phyloP scores from a whole-genome alignment of 2,888 invertebrate species.

The Cryptophagus acutangulus region DNA sequence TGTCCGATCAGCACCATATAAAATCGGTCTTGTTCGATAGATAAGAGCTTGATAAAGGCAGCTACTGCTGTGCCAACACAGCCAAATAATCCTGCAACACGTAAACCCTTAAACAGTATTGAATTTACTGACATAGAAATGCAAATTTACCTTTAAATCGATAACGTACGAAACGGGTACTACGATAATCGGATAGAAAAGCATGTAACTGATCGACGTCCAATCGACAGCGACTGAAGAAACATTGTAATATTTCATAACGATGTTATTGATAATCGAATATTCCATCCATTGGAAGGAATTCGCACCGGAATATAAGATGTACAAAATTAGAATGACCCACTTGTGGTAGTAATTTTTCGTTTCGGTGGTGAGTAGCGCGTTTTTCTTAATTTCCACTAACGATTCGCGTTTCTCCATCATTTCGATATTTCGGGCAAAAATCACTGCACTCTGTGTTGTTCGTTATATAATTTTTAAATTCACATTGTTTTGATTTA shows the following conservation, averaged over 20 bases:
- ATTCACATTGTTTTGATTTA: too few relatives aligned
- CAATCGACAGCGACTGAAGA: conserved; percentile 75
- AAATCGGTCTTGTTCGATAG: conserved; percentile 75
- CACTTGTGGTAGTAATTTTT: conserved; percentile 76
- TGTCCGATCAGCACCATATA: conserved; percentile 84
- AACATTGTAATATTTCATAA: conserved; percentile 70
- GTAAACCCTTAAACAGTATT: conserved; percentile 62
- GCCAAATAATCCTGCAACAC: conserved; percentile 73
- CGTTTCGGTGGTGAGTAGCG: too few relatives aligned
- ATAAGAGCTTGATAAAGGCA: conserved; percentile 84
- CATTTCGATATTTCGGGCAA: too few relatives aligned
- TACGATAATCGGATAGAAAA: conserved; percentile 89
- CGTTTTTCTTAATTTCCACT: too few relatives aligned
- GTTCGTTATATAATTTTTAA: too few relatives aligned
- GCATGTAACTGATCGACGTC: conserved; percentile 97
- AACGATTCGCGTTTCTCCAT: too few relatives aligned
- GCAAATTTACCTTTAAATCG: conserved; percentile 69
- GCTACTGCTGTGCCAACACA: conserved; percentile 79
- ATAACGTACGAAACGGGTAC: conserved; percentile 94
- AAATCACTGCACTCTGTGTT: too few relatives aligned
- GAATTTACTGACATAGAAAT: background rate
- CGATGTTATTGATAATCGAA: conserved; percentile 82
- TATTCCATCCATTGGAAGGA: conserved; percentile 96
- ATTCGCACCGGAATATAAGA: conserved; percentile 80
- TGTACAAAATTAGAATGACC: conserved; percentile 78